Conservation (phyloP, 1,140 invertebrate genomes). For the Sycophaga agraensis region DNA sequence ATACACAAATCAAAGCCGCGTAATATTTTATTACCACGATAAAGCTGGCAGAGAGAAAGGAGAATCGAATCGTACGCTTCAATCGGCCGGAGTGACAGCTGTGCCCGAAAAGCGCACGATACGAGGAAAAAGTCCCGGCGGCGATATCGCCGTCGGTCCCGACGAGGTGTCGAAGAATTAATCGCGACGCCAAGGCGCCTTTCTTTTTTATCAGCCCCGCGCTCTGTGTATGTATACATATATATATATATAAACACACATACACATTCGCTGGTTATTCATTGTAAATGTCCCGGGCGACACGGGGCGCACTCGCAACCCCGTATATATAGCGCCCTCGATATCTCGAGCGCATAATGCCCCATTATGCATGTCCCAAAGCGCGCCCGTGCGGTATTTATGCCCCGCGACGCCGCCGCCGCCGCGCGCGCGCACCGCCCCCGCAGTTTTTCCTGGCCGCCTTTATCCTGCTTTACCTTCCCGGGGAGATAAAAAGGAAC, state of each 20-base stretch:
- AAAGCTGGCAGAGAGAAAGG: too few relatives aligned
- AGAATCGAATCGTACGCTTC: too few relatives aligned
- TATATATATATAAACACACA: too few relatives aligned
- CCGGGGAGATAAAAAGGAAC: slow-evolving; percentile 6
- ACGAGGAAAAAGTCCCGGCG: too few relatives aligned
- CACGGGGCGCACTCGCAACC: slow-evolving; percentile 32
- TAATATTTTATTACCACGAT: too few relatives aligned
- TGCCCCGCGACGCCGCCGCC: neutral
- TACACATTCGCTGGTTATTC: slow-evolving; percentile 48
- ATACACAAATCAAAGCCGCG: too few relatives aligned
- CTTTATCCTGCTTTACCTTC: neutral
- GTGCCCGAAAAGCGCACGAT: too few relatives aligned
- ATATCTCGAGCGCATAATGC: slow-evolving; percentile 25
- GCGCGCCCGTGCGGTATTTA: neutral
- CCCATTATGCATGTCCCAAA: slow-evolving; percentile 16
- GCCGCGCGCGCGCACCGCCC: neutral
- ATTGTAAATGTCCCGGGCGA: slow-evolving; percentile 51
- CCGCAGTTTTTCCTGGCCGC: neutral
- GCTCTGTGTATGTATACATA: too few relatives aligned
- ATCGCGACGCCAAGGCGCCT: too few relatives aligned
- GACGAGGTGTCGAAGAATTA: neutral
- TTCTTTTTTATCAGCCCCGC: slow-evolving; percentile 8
- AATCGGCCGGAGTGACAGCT: too few relatives aligned
- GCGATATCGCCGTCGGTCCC: too few relatives aligned
- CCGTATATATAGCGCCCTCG: neutral